These are phyloP conservation scores for Tuberolachnus salignus DNA, from an alignment of 2,888 invertebrate genomes.

Conservation along the genomic window DNA sequence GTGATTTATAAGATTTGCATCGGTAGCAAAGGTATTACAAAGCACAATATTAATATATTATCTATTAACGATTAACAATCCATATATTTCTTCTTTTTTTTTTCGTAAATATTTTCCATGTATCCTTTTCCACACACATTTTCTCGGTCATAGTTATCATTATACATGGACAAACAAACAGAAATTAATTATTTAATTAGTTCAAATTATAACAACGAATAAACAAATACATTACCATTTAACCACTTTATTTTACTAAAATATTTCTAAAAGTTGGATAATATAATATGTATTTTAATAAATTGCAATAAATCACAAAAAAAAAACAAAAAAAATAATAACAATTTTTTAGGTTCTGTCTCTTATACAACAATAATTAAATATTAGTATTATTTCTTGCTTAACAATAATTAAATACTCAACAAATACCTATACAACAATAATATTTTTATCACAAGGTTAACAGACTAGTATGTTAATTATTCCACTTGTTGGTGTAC, in stretches of 20 bases:
- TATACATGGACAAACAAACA: neutral
- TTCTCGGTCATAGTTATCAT: no score
- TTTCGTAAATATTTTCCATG: no score
- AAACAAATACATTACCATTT: neutral
- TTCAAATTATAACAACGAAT: no score
- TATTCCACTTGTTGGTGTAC: conserved; percentile 41
- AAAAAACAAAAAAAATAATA: conserved; percentile 2
- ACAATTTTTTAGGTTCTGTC: neutral
- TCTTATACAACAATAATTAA: conserved; percentile 18
- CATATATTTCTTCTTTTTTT: no score
- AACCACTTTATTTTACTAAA: conserved; percentile 39
- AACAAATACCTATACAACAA: conserved; percentile 4
- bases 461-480: conserved; percentile 54
- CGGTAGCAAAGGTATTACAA: no score
- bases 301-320: conserved; percentile 30
- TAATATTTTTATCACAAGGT: conserved; percentile 52
- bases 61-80: no score
- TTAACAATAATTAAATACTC: conserved; percentile 25
- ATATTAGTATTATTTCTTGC: conserved; percentile 1
- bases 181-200: no score
- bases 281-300: conserved; percentile 16
- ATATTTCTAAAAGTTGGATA: conserved; percentile 17
- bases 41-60: no score
- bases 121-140: no score
- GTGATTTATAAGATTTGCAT: no score